Conservation (phyloP, 2,113 vertebrate genomes). For the Perca flavescens region DNA sequence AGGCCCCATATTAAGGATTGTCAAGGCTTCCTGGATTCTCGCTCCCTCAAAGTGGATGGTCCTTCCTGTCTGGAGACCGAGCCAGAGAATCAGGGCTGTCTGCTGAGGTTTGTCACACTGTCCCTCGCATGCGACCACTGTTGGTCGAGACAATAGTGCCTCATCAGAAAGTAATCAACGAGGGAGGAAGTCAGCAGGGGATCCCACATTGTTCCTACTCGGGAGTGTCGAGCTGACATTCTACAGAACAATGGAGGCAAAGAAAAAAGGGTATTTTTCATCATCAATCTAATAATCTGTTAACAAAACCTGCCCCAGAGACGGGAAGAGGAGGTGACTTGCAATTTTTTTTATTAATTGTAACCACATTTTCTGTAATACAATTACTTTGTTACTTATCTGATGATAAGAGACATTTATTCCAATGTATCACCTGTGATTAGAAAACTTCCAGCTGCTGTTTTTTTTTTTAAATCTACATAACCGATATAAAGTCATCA, state of each 20-base stretch:
- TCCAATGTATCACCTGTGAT: not conserved
- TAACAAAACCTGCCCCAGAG: not conserved
- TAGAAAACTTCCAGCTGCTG: not conserved
- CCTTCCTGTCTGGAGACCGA: conserved; percentile 48
- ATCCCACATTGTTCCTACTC: conserved; percentile 63
- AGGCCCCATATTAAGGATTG: conserved; percentile 6
- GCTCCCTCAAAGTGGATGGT: not conserved
- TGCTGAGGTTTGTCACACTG: conserved; percentile 13
- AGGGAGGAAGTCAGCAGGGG: conserved; percentile 41
- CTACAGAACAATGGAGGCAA: conserved; percentile 69
- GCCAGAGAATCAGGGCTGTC: conserved; percentile 9
- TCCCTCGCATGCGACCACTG: conserved; percentile 63
- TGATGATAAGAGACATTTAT: no score
- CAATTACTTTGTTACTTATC: not conserved
- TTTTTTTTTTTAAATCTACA: no score
- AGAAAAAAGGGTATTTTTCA: conserved; percentile 17
- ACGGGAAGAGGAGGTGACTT: not conserved
- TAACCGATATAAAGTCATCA: no score
- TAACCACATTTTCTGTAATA: not conserved
- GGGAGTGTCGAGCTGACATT: not conserved
- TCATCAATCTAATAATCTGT: conserved; percentile 35
- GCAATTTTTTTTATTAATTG: not conserved
- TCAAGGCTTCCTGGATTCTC: not conserved
- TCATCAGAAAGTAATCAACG: conserved; percentile 29
- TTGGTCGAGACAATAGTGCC: conserved; percentile 49